Base-by-base conservation (phyloP, 2,888 invertebrate genomes). In the Emmelina monodactyla region DNA sequence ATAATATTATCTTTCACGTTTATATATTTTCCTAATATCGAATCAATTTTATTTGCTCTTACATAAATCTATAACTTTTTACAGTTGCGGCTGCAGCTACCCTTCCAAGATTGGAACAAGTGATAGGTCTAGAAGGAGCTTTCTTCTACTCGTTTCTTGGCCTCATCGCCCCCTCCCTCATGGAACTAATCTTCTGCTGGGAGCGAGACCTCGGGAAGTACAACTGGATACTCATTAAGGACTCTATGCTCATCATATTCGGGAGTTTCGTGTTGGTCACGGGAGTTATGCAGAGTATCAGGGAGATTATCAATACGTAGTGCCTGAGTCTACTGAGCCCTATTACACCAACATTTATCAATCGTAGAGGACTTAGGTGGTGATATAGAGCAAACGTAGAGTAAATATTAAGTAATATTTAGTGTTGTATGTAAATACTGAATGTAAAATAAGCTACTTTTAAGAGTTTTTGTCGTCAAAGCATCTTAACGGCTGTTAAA, bases 111-210 rank as follows among this genome's bases (percentile, higher is more conserved):
- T 47, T 81, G 13, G 80, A 79, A 42, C 65, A 78, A 61, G 75
- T 81, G 3, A 81, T 81, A 19, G 75, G 78, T 11, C 56, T 81
- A 1, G 78, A 80, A 47, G 81, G 81, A 9, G 81, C 81, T 0
- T 78, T 87, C 43, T 87, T 87, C 51, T 86, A 88, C 48, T 87
- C 89, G 1, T 84, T 87, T 40, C 72, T 88, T 37, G 94, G 95
- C 1, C 82, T 92, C 32, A 83, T 88, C 39, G 85, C 88, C 9
- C 91, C 92, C 5, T 86, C 90, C 1, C 59, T 88, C 7, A 71
- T 91, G 33, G 88, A 92, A 50, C 86, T 87, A 1, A 82, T 91
- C 7, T 85, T 87, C 40, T 70, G 82, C 36, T 88, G 87, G 87
- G 86, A 89, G 10, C 68, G 84, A 34, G 84, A 81, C 28, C 81